Base-by-base conservation (phyloP, 2,113 vertebrate genomes). In the Upupa epops region DNA sequence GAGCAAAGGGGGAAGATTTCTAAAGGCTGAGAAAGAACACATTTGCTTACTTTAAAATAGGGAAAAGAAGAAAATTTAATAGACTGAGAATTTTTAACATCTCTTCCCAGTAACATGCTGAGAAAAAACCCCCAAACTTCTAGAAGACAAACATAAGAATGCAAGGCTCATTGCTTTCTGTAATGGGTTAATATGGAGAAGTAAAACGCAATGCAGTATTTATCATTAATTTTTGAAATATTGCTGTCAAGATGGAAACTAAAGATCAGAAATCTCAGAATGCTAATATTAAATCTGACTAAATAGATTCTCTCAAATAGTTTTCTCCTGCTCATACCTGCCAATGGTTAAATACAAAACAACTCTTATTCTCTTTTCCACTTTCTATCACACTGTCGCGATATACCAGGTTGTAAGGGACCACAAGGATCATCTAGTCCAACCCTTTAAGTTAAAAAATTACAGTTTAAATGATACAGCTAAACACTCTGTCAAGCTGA, bases 301-400 rank as follows among this genome's bases (percentile, higher is more conserved):
- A 18, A 14, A 32, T 3, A n/a, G 17, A 60, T n/a, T 59, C 5
- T 17, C 26, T 55, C 31, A 51, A 4, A 26, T 6, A 3, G 0
- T 65, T 73, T 83, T 32, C 54, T 85, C 34, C 24, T 61, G 28
- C 25, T 60, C 19, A 26, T 32, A 36, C 5, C 11, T 90, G 37
- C 11, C n/a, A 32, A 28, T 3, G 12, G 34, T 58, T 32, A 40
- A 73, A 83, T 9, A 42, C 12, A 31, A 42, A 85, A 9, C 34
- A 79, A 10, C 34, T 77, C 22, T 55, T 11, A 3, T 55, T 48
- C 29, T 42, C 17, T 6, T 3, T 70, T 78, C 63, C 9, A 31
- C 29, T 70, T 66, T 37, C 40, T 42, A 42, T 42, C 40, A 42
- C 40, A 42, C 40, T 42, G 15, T 11, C 40, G 15, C 40, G 15